Evolutionary conservation across 2,113 vertebrate genomes (phyloP).

Genomic region (Paradisaea rubra): DNA sequence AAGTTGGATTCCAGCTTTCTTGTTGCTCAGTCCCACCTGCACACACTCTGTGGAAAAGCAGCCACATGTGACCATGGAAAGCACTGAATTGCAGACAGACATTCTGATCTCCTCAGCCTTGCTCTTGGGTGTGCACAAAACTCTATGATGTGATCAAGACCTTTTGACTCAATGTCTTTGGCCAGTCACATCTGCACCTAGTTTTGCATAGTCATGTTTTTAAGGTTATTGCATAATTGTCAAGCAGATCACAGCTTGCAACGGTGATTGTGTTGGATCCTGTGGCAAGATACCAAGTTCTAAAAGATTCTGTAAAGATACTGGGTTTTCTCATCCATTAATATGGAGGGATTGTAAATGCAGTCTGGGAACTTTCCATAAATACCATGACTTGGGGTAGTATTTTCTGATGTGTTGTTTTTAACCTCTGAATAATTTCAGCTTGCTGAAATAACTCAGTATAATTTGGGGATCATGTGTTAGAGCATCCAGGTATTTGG

Average conservation of each 20-base stretch:
- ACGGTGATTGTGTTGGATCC: not conserved
- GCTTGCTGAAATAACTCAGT: not conserved
- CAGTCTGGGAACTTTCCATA: not conserved
- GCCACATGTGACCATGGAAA: fast-evolving
- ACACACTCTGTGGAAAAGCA: not conserved
- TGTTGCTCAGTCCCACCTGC: not conserved
- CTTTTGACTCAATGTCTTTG: not conserved
- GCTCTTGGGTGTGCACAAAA: not conserved
- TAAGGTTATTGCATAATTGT: not conserved
- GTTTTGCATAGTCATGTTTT: not conserved
- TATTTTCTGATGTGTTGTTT: not conserved
- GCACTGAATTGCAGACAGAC: not conserved
- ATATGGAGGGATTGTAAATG: not conserved
- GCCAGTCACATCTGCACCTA: not conserved
- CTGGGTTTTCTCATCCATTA: not conserved
- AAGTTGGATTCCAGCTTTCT: not conserved
- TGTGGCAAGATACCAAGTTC: not conserved
- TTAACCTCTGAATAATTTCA: not conserved
- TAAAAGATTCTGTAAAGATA: not conserved
- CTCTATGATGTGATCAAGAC: not conserved
- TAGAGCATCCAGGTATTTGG: not conserved
- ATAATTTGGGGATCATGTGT: not conserved
- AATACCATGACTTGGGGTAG: not conserved
- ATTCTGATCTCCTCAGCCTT: not conserved
- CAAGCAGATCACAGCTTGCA: not conserved